These are phyloP conservation scores for Nomada lathburiana DNA, from an alignment of 2,888 invertebrate species.

Conservation along the genomic window DNA sequence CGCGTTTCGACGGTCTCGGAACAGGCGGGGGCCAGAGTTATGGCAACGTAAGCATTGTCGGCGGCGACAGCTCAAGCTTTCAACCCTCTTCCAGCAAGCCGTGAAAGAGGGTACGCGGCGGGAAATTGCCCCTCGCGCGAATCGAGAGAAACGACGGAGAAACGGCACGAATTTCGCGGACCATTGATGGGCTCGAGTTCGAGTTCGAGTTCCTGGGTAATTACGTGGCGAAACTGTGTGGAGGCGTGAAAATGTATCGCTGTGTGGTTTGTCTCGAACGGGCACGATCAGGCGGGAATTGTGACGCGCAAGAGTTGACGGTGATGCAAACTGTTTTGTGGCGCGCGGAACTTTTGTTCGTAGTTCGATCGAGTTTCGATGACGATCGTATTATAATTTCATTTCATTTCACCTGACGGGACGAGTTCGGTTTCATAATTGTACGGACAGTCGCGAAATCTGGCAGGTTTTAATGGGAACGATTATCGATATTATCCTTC, in stretches of 20 bases:
- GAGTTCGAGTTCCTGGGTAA: constrained; percentile 1
- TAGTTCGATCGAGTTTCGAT: too few species aligned
- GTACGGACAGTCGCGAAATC: too few species aligned
- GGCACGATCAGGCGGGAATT: too few species aligned
- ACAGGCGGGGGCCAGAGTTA: constrained; percentile 36
- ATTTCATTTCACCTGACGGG: too few species aligned
- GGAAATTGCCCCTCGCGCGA: constrained; percentile 37
- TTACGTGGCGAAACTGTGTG: background rate
- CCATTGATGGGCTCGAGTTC: background rate
- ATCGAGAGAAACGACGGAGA: background rate
- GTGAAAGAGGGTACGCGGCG: constrained; percentile 31
- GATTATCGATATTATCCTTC: too few species aligned
- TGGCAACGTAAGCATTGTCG: constrained; percentile 59
- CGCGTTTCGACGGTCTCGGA: constrained; percentile 55
- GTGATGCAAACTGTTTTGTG: too few species aligned
- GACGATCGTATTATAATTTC: too few species aligned
- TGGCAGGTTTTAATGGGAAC: too few species aligned
- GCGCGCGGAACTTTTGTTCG: too few species aligned
- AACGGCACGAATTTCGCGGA: constrained; percentile 8
- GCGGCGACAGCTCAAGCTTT: constrained; percentile 23
- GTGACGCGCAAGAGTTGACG: too few species aligned
- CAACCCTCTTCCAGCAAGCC: background rate
- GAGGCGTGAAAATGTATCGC: background rate
- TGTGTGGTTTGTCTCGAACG: too few species aligned
- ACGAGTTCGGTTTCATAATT: too few species aligned